Conservation (phyloP, 2,888 invertebrate genomes). For the Folsomia manolachei region DNA sequence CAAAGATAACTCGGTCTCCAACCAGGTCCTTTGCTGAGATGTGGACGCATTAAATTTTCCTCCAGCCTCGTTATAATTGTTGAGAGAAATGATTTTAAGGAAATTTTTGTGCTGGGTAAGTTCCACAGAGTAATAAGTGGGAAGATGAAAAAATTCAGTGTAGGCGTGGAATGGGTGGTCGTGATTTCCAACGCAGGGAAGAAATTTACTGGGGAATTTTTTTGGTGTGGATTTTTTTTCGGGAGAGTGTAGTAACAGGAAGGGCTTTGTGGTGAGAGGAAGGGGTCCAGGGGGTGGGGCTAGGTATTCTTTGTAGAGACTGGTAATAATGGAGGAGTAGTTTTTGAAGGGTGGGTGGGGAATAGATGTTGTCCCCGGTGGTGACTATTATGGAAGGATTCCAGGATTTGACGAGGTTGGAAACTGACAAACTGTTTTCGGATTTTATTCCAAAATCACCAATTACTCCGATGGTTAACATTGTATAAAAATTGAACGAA, state of each 20-base stretch:
- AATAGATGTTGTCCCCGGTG: slow-evolving; percentile 18
- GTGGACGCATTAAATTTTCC: not conserved
- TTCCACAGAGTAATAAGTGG: slow-evolving; percentile 12
- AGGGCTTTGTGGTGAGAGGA: not conserved
- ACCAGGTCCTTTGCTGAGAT: slow-evolving; percentile 8
- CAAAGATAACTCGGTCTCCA: not conserved
- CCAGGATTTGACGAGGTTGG: slow-evolving; percentile 18
- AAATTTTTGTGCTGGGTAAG: not conserved
- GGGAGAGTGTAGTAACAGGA: not conserved
- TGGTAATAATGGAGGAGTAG: not conserved
- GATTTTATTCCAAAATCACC: slow-evolving; percentile 15
- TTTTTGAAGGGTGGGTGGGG: not conserved
- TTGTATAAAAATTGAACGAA: no score
- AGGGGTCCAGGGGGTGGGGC: not conserved
- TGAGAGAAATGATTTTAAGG: slow-evolving; percentile 15
- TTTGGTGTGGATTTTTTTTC: not conserved
- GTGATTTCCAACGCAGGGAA: slow-evolving; percentile 21
- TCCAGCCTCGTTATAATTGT: slow-evolving; percentile 3
- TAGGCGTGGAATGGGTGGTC: slow-evolving; percentile 12
- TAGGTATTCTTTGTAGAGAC: slow-evolving; percentile 8
- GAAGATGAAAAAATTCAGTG: not conserved
- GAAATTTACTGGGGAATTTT: not conserved
- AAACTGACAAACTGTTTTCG: slow-evolving; percentile 1
- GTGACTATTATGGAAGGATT: slow-evolving; percentile 2
- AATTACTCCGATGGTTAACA: slow-evolving; percentile 17